These are phyloP conservation scores for Spodoptera litura DNA, from an alignment of 1,140 invertebrate species.

Conservation along the genomic window DNA sequence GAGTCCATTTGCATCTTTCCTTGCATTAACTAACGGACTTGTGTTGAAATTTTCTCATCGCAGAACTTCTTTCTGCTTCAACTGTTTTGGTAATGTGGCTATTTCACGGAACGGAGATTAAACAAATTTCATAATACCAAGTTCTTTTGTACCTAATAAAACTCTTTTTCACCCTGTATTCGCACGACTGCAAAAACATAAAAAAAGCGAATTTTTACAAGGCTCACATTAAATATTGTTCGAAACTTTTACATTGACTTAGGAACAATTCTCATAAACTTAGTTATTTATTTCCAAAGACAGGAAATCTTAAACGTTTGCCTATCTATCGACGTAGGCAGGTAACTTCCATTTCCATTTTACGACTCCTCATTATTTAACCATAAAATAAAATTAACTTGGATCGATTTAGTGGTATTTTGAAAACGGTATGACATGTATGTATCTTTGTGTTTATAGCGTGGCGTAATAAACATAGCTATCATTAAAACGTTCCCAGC, in stretches of 20 bases:
- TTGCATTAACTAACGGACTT: constrained; percentile 63
- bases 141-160: constrained; percentile 42
- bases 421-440: constrained; percentile 24
- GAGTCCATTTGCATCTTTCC: constrained; percentile 73
- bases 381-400: constrained; percentile 47
- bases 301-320: constrained; percentile 18
- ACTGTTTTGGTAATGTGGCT: constrained; percentile 43
- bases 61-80: constrained; percentile 46
- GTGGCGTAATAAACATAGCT: constrained; percentile 21
- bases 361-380: constrained; percentile 46
- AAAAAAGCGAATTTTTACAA: background rate
- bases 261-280: constrained; percentile 21
- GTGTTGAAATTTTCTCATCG: constrained; percentile 39
- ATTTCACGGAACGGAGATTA: constrained; percentile 45
- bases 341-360: constrained; percentile 56
- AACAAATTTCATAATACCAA: constrained; percentile 47
- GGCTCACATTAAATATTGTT: constrained; percentile 8
- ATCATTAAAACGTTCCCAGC: constrained; percentile 36
- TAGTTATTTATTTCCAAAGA: constrained; percentile 20
- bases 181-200: background rate
- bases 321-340: constrained; percentile 36
- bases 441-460: constrained; percentile 34
- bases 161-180: constrained; percentile 28
- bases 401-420: constrained; percentile 38
- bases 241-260: background rate